phyloP scores from a whole-genome alignment of 2,888 invertebrate genomes.

The Petrolisthes manimaculis region DNA sequence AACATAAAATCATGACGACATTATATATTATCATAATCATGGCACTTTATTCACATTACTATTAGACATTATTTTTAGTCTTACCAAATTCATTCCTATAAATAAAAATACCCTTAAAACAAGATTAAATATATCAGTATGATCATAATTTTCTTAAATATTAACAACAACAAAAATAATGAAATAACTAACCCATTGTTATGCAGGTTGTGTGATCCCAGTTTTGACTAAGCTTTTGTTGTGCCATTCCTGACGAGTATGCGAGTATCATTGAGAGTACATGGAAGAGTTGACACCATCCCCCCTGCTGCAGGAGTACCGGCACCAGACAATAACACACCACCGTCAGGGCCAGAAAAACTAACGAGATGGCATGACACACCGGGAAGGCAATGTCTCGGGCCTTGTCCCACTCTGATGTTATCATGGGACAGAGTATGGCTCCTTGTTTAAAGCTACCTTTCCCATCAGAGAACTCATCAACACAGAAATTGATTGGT shows the following conservation, averaged over 20 bases:
- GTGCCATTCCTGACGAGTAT: background rate
- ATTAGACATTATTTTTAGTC: no score
- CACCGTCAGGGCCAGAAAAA: constrained; percentile 27
- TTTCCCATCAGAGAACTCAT: constrained; percentile 23
- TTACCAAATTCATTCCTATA: no score
- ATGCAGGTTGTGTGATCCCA: background rate
- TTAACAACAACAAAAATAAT: no score
- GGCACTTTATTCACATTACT: no score
- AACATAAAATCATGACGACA: no score
- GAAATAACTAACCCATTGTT: constrained; percentile 17
- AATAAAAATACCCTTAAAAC: no score
- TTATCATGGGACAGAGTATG: background rate
- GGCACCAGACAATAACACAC: constrained; percentile 34
- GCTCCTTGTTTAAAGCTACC: background rate
- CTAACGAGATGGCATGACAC: constrained; percentile 7
- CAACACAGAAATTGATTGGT: constrained; percentile 34
- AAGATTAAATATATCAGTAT: no score
- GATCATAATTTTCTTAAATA: no score
- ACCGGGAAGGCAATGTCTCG: background rate
- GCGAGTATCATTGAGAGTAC: constrained; percentile 37
- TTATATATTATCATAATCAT: no score
- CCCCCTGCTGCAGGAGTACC: constrained; percentile 3
- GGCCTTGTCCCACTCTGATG: background rate
- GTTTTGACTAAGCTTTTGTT: background rate
- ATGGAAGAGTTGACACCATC: constrained; percentile 42